Evolutionary conservation across 1,140 invertebrate genomes (phyloP), one percentile per base, ranked within the genome.

Genomic region (Zelostemma sp.): DNA sequence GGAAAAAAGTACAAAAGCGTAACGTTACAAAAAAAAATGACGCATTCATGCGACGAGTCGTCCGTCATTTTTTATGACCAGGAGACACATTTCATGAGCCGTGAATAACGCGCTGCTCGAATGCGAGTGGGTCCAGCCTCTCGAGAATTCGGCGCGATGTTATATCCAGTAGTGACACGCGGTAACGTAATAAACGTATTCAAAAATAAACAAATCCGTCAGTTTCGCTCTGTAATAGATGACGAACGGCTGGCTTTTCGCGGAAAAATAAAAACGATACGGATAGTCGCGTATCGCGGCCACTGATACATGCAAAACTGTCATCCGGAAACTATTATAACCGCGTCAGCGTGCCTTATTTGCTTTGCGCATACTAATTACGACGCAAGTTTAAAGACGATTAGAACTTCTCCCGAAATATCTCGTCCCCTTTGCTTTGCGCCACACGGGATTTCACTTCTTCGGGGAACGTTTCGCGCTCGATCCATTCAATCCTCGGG

Each of bases 231-330:
- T 58, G 59, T 56, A 47, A 46, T 41, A 50, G 55, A 78, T 78
- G 75, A 77, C 73, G 74, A 74, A 78, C 75, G 66, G 60, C 49
- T 38, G 61, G 53, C 46, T 49, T 47, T 63, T 43, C 38, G 12
- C 21, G 15, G n/a, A 47, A 68, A 68, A 63, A 55, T 16, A 19
- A 33, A 18, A 48, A n/a, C 9, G 16, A 33, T 38, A 11, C 17
- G 4, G 17, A 16, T 45, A 15, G 48, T 15, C 60, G 64, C 49
- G 47, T 57, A 64, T 38, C 12, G 49, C 59, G 46, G 72, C 35
- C 54, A 58, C 68, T 72, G 63, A 71, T 78, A 78, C 77, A 75
- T 77, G 76, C 60, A 77, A 78, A 68, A 77, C 72, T 75, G 73
- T 75, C 73, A 73, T 64, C 66, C 43, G 57, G 59, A 54, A 65